Evolutionary conservation across 2,888 invertebrate species (phyloP).

Genomic region (Scaeva pyrastri): DNA sequence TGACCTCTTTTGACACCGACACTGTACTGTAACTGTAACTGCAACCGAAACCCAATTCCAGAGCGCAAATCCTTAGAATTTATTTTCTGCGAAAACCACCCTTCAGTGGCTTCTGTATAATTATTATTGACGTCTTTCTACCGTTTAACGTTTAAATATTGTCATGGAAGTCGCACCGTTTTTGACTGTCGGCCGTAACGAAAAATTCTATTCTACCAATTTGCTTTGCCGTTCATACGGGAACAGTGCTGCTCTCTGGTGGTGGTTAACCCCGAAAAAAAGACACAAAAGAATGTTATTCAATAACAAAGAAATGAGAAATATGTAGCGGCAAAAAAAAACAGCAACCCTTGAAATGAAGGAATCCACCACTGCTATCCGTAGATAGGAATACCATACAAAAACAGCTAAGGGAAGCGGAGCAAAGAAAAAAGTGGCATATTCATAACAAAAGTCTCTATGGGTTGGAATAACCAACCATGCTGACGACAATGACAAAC

Average conservation of each 20-base stretch:
- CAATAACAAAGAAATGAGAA: constrained; percentile 68
- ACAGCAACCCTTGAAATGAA: constrained; percentile 48
- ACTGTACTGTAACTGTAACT: neutral
- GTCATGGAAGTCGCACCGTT: constrained; percentile 31
- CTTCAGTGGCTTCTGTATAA: constrained; percentile 45
- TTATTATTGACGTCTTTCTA: constrained; percentile 16
- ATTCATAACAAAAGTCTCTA: constrained; percentile 43
- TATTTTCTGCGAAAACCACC: constrained; percentile 46
- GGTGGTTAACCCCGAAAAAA: constrained; percentile 63
- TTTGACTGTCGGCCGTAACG: constrained; percentile 41
- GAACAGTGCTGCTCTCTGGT: constrained; percentile 56
- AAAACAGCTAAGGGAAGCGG: neutral
- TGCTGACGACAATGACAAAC: constrained; percentile 73
- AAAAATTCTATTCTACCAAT: constrained; percentile 15
- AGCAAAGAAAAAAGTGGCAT: constrained; percentile 28
- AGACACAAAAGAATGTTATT: constrained; percentile 61
- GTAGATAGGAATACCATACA: too few relatives aligned
- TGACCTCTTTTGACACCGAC: constrained; percentile 36
- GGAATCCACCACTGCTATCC: constrained; percentile 47
- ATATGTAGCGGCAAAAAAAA: constrained; percentile 56
- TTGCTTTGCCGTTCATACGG: neutral
- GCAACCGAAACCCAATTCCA: constrained; percentile 33
- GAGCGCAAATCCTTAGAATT: constrained; percentile 41
- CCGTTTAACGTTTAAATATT: neutral
- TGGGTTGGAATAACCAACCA: constrained; percentile 55